A percentile compares a stretch with the other conserved stretches of the same genome.
phyloP scores from a whole-genome alignment of 2,888 invertebrate species.

The Phyllotreta cruciferae region DNA sequence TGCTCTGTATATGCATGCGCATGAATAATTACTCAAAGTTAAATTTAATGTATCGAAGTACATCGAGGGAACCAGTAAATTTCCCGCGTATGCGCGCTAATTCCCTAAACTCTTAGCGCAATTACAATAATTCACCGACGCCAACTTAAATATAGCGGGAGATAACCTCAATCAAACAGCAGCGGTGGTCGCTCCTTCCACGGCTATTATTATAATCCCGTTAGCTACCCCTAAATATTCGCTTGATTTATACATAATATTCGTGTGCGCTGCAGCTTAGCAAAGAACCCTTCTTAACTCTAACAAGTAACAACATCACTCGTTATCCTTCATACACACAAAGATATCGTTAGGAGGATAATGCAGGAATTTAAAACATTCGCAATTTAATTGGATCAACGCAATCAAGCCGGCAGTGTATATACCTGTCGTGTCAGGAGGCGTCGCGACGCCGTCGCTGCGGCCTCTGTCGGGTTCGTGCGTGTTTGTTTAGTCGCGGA shows the following conservation, averaged over 20 bases:
- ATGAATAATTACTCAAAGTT: slow-evolving; percentile 7
- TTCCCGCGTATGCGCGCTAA: background rate
- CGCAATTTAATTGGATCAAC: background rate
- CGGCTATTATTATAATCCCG: slow-evolving; percentile 54
- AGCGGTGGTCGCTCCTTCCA: slow-evolving; percentile 48
- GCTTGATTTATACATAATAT: slow-evolving; percentile 55
- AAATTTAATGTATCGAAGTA: slow-evolving; percentile 3
- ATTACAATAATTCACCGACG: slow-evolving; percentile 23
- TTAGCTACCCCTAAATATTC: slow-evolving; percentile 48
- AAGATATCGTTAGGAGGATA: background rate
- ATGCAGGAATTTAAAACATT: background rate
- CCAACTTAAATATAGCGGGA: slow-evolving; percentile 34
- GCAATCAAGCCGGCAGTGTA: background rate
- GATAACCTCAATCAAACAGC: slow-evolving; percentile 58
- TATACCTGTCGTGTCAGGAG: slow-evolving; percentile 6
- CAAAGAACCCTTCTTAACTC: slow-evolving; percentile 9
- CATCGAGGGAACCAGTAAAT: slow-evolving; percentile 2
- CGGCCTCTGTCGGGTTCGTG: slow-evolving; percentile 4
- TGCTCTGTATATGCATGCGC: background rate
- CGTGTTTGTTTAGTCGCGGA: slow-evolving; percentile 8
- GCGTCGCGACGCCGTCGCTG: background rate
- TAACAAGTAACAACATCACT: slow-evolving; percentile 1
- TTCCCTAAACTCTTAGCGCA: slow-evolving; percentile 12
- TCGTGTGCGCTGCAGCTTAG: slow-evolving; percentile 32
- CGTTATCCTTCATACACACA: slow-evolving; percentile 9